Evolutionary conservation across 2,113 vertebrate genomes (phyloP).

Genomic region (Nettapus auritus): DNA sequence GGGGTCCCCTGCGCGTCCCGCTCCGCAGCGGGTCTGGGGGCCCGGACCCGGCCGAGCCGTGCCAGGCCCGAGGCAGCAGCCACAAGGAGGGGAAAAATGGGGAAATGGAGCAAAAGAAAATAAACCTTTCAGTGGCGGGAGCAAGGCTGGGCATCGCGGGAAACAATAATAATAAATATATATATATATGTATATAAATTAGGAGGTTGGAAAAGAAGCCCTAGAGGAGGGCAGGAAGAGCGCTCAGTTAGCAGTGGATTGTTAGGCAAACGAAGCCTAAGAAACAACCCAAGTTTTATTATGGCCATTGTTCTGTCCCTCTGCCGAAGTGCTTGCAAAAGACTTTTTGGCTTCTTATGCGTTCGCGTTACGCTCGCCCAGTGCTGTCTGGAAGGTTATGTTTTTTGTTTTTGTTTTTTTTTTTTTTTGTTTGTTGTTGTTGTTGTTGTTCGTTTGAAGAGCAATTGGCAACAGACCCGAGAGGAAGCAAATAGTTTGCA

Average conservation of each 20-base stretch:
- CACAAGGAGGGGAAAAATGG: background rate
- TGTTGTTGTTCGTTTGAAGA: conserved; percentile 28
- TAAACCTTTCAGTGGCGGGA: background rate
- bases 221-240: background rate
- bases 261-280: conserved; percentile 47
- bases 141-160: background rate
- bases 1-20: background rate
- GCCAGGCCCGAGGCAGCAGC: background rate
- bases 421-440: too few species aligned
- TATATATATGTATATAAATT: too few species aligned
- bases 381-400: background rate
- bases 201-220: background rate
- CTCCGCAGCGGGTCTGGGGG: background rate
- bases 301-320: conserved; percentile 3
- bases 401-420: background rate
- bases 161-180: background rate
- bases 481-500: background rate
- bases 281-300: conserved; percentile 34
- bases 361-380: background rate
- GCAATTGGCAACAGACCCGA: background rate
- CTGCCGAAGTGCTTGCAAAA: conserved; percentile 22
- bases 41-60: background rate
- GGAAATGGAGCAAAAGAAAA: background rate
- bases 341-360: conserved; percentile 9
- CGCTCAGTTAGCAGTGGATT: conserved; percentile 33